Evolutionary conservation across 2,888 invertebrate genomes (phyloP).

Genomic region (Agonopterix subpropinquella): DNA sequence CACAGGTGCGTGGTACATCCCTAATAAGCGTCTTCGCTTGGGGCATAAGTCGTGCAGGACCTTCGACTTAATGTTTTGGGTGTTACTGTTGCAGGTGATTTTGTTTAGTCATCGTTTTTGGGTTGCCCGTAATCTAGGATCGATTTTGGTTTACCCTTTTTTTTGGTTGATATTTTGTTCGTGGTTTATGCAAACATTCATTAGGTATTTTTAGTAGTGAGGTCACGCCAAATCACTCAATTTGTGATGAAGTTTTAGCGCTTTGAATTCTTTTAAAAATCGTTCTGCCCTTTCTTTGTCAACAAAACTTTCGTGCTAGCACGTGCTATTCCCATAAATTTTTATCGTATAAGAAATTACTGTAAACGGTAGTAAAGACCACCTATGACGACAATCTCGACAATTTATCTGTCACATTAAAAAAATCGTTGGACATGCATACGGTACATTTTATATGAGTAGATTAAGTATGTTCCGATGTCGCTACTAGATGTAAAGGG

Average conservation of each 20-base stretch:
- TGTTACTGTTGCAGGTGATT: slow-evolving; percentile 62
- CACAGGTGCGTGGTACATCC: slow-evolving; percentile 69
- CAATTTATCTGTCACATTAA: slow-evolving; percentile 49
- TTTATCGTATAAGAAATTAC: slow-evolving; percentile 31
- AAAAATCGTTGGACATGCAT: neutral
- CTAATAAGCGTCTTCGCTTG: slow-evolving; percentile 70
- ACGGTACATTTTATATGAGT: slow-evolving; percentile 4
- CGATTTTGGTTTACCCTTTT: slow-evolving; percentile 15
- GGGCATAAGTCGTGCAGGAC: slow-evolving; percentile 65
- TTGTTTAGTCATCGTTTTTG: slow-evolving; percentile 42
- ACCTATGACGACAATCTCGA: slow-evolving; percentile 48
- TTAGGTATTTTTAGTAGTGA: neutral
- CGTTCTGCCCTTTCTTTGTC: neutral
- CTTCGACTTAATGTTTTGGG: slow-evolving; percentile 61
- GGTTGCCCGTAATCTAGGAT: slow-evolving; percentile 54
- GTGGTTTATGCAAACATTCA: neutral
- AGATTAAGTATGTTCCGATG: slow-evolving; percentile 6
- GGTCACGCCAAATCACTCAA: slow-evolving; percentile 1
- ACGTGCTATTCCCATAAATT: slow-evolving; percentile 34
- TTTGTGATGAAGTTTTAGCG: neutral
- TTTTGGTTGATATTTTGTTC: neutral
- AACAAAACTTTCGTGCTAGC: slow-evolving; percentile 15
- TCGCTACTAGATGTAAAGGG: slow-evolving; percentile 8
- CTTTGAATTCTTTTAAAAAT: neutral
- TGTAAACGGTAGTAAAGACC: slow-evolving; percentile 51